Conservation (phyloP, 2,888 invertebrate genomes). For the Odontocerum albicorne region DNA sequence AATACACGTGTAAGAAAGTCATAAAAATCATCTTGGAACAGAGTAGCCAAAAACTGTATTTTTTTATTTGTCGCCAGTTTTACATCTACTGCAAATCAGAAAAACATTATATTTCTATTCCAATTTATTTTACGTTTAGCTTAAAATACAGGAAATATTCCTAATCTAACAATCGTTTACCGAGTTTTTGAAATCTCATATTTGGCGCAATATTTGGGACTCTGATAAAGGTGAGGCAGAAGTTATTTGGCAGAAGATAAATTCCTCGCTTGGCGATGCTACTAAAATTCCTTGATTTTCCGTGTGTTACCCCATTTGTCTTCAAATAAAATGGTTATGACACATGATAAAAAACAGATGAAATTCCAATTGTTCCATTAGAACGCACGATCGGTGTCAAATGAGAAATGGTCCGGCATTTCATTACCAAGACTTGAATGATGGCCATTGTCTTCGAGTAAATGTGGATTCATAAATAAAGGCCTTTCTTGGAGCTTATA, state of each 20-base stretch:
- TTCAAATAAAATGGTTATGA: not conserved
- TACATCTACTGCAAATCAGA: too few species aligned
- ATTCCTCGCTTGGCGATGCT: slow-evolving; percentile 1
- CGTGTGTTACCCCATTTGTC: not conserved
- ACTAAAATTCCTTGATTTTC: not conserved
- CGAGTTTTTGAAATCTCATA: too few species aligned
- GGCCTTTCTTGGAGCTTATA: slow-evolving; percentile 25
- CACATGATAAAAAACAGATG: slow-evolving; percentile 3
- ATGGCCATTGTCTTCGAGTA: slow-evolving; percentile 27
- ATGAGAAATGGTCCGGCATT: slow-evolving; percentile 28
- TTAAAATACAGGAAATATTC: too few species aligned
- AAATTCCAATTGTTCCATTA: not conserved
- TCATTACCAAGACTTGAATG: slow-evolving; percentile 28
- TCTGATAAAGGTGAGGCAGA: slow-evolving; percentile 2
- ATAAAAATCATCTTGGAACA: too few species aligned
- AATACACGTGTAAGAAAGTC: too few species aligned
- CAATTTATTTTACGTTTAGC: too few species aligned
- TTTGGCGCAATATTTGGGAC: too few species aligned
- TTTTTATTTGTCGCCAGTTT: too few species aligned
- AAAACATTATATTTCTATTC: too few species aligned
- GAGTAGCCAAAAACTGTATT: too few species aligned
- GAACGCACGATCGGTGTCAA: slow-evolving; percentile 19
- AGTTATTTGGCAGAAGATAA: not conserved
- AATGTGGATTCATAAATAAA: slow-evolving; percentile 34
- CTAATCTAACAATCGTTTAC: too few species aligned